phyloP scores from a whole-genome alignment of 2,888 invertebrate species.

The Vanessa cardui region DNA sequence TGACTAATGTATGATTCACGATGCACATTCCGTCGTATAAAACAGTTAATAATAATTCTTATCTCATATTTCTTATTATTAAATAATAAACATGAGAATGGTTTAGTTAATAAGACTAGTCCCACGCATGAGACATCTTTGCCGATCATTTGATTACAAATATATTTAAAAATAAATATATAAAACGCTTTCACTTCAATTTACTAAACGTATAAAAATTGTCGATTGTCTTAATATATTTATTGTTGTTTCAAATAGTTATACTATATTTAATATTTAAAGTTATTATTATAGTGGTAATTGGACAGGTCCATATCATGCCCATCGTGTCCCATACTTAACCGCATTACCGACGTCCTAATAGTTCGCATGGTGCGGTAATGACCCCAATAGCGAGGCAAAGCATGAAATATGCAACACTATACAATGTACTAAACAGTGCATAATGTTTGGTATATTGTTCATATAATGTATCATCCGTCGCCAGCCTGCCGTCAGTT shows the following conservation, averaged over 20 bases:
- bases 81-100: slow-evolving; percentile 1
- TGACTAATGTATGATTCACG: slow-evolving; percentile 60
- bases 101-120: slow-evolving; percentile 16
- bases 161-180: neutral
- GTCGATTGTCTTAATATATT: neutral
- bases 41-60: slow-evolving; percentile 27
- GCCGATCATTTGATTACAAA: neutral
- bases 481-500: slow-evolving; percentile 32
- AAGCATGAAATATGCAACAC: slow-evolving; percentile 35
- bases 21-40: slow-evolving; percentile 43
- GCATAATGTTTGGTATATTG: slow-evolving; percentile 32
- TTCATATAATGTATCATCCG: slow-evolving; percentile 33
- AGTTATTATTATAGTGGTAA: neutral
- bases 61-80: slow-evolving; percentile 31
- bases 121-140: neutral
- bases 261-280: neutral
- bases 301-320: neutral
- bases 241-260: neutral
- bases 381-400: slow-evolving; percentile 32
- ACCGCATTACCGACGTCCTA: slow-evolving; percentile 22
- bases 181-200: no score
- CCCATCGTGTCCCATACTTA: slow-evolving; percentile 17
- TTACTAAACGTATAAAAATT: no score
- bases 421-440: slow-evolving; percentile 33
- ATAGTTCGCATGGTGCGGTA: slow-evolving; percentile 32